A percentile compares a stretch with the other conserved stretches of the same genome.
These are phyloP conservation scores for Galeruca laticollis DNA, from an alignment of 2,888 invertebrate genomes.

Conservation along the genomic window DNA sequence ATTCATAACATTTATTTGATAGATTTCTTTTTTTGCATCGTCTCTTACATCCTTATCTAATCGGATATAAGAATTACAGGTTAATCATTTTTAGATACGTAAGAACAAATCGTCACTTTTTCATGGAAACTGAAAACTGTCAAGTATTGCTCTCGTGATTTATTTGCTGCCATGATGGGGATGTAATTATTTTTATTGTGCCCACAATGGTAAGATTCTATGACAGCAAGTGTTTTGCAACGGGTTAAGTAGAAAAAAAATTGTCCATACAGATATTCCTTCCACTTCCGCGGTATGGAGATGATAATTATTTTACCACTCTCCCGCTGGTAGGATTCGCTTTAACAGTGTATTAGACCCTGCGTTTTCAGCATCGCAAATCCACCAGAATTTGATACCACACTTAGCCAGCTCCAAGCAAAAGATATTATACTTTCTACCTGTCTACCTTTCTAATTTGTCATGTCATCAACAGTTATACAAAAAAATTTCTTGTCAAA, in stretches of 20 bases:
- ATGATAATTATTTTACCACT: background rate
- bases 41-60: too few relatives aligned
- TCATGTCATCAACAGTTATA: too few relatives aligned
- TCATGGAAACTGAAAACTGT: too few relatives aligned
- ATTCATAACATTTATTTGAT: too few relatives aligned
- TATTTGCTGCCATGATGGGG: background rate
- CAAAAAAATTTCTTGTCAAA: too few relatives aligned
- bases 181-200: background rate
- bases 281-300: background rate
- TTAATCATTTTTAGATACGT: too few relatives aligned
- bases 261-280: background rate
- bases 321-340: background rate
- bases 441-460: too few relatives aligned
- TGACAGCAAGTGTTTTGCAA: background rate
- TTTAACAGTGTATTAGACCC: background rate
- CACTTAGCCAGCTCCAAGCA: too few relatives aligned
- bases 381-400: background rate
- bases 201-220: background rate
- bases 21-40: too few relatives aligned
- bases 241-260: background rate
- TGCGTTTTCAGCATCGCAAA: conserved; percentile 11
- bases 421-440: too few relatives aligned
- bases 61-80: too few relatives aligned
- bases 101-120: too few relatives aligned
- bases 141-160: background rate